These are phyloP conservation scores for Sussaba pulchella DNA, from an alignment of 2,888 invertebrate species.

Conservation along the genomic window DNA sequence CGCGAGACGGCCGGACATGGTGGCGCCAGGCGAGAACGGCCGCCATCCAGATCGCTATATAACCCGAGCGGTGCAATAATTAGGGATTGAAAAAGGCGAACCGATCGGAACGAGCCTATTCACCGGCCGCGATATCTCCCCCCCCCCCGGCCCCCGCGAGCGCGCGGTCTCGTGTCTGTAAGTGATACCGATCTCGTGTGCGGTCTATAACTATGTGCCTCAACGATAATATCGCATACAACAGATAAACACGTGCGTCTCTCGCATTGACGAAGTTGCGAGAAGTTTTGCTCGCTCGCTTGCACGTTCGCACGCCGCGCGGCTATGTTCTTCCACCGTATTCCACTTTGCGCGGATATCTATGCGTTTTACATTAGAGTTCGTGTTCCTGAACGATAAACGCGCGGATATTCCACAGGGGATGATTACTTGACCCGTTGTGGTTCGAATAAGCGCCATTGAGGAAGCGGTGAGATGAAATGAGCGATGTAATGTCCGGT, in stretches of 20 bases:
- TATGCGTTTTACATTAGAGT: background rate
- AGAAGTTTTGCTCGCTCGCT: slow-evolving; percentile 23
- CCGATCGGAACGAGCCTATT: slow-evolving; percentile 29
- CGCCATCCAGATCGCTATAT: background rate
- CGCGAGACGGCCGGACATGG: slow-evolving; percentile 65
- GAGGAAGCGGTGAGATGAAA: no score
- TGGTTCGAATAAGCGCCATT: no score
- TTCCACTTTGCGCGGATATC: background rate
- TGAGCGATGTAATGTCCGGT: no score
- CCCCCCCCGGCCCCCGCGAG: no score
- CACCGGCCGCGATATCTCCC: slow-evolving; percentile 3
- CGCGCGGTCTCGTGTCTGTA: background rate
- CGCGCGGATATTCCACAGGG: no score
- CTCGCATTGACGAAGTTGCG: slow-evolving; percentile 28
- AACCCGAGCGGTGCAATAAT: slow-evolving; percentile 59
- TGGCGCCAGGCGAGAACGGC: slow-evolving; percentile 56
- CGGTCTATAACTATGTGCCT: slow-evolving; percentile 1
- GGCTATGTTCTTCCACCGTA: background rate
- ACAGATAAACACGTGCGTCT: slow-evolving; percentile 25
- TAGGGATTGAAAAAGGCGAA: slow-evolving; percentile 56
- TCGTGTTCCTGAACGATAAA: background rate
- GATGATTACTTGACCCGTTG: no score
- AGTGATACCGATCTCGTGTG: slow-evolving; percentile 18
- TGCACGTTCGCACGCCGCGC: background rate
- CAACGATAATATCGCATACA: slow-evolving; percentile 30